phyloP scores from a whole-genome alignment of 2,888 invertebrate species.

The Pristionchus exspectatus region DNA sequence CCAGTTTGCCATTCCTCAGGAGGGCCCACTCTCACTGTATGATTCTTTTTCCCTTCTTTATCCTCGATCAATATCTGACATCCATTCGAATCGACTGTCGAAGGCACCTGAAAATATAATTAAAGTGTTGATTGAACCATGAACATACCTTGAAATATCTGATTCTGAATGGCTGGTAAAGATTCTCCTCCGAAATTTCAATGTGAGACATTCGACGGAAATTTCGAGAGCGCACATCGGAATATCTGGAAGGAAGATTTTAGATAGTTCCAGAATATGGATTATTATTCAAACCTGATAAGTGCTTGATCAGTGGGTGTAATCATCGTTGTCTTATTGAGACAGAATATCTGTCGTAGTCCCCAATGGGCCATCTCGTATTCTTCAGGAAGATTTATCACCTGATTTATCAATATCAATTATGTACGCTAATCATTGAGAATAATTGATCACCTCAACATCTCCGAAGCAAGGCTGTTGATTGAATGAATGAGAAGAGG shows the following conservation, averaged over 20 bases:
- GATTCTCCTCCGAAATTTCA: not conserved
- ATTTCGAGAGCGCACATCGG: not conserved
- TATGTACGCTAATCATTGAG: not conserved
- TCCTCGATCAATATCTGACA: constrained; percentile 53
- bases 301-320: constrained; percentile 64
- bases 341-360: constrained; percentile 64
- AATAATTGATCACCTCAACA: constrained; percentile 43
- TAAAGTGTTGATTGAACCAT: not conserved
- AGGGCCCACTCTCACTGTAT: constrained; percentile 17
- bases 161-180: constrained; percentile 60
- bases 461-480: constrained; percentile 60
- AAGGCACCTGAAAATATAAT: constrained; percentile 48
- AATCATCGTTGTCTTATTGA: constrained; percentile 62
- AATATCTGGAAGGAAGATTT: constrained; percentile 31
- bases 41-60: constrained; percentile 24
- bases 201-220: not conserved
- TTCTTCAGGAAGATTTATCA: constrained; percentile 57
- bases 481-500: constrained; percentile 50
- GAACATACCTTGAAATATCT: constrained; percentile 59
- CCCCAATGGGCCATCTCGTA: constrained; percentile 44
- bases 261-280: not conserved
- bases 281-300: constrained; percentile 56
- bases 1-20: not conserved
- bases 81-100: constrained; percentile 54
- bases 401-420: constrained; percentile 50